phyloP scores from a whole-genome alignment of 2,888 invertebrate genomes.

The Pogonocherus hispidulus region DNA sequence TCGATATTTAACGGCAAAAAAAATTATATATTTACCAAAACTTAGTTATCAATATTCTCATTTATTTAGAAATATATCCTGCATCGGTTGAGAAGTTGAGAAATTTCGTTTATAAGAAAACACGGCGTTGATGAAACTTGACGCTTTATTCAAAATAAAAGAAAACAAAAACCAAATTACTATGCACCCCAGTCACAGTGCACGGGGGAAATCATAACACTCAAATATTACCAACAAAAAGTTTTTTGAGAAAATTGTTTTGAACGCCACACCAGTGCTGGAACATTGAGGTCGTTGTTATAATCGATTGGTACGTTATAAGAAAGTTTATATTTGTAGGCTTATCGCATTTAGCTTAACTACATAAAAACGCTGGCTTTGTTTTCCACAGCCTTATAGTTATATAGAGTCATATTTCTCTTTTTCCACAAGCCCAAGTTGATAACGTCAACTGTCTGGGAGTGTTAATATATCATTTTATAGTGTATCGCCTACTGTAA shows the following conservation, averaged over 20 bases:
- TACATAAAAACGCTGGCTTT: neutral
- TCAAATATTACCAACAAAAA: neutral
- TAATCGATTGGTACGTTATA: neutral
- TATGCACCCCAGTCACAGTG: neutral
- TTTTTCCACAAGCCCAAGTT: neutral
- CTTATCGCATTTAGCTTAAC: neutral
- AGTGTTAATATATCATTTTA: constrained; percentile 4
- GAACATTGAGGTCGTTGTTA: neutral
- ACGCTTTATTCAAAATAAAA: neutral
- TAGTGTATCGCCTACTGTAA: no score
- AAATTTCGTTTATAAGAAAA: neutral
- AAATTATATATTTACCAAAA: no score
- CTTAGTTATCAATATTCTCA: no score
- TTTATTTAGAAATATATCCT: no score
- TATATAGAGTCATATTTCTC: neutral
- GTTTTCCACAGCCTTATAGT: neutral
- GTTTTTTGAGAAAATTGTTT: constrained; percentile 3
- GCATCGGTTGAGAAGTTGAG: no score
- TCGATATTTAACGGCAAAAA: no score
- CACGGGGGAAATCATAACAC: neutral
- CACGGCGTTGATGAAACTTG: neutral
- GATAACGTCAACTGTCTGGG: neutral
- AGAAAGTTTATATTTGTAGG: neutral
- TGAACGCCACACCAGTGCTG: no score
- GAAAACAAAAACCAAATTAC: neutral